Percentiles rank a stretch among this genome's conserved stretches.
Evolutionary conservation across 2,888 invertebrate species (phyloP).

Genomic region (Steromphala cineraria): DNA sequence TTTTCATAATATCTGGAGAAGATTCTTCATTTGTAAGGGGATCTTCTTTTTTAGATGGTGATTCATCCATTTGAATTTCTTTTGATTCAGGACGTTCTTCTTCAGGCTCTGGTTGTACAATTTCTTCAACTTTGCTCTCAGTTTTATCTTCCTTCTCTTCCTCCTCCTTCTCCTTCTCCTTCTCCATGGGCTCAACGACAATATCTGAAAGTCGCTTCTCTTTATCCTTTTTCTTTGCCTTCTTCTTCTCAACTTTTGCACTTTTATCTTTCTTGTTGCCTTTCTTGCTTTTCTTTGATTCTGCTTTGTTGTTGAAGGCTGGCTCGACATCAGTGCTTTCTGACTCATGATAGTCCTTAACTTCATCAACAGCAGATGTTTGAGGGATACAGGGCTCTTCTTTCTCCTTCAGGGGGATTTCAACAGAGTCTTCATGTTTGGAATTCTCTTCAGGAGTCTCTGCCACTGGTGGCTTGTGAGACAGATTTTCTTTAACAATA

Average conservation of each 20-base stretch:
- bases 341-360: neutral
- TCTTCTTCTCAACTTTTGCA: constrained; percentile 1
- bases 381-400: neutral
- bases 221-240: constrained; percentile 30
- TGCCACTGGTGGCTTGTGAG: neutral
- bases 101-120: neutral
- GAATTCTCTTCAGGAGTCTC: neutral
- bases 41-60: neutral
- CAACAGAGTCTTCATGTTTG: neutral
- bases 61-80: neutral
- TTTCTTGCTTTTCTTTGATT: constrained; percentile 32
- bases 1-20: constrained; percentile 3
- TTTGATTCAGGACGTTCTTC: neutral
- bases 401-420: neutral
- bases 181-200: neutral
- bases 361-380: neutral
- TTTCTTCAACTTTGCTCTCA: neutral
- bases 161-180: neutral
- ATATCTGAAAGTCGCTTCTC: constrained; percentile 4
- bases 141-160: constrained; percentile 5
- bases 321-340: neutral
- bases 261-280: constrained; percentile 25
- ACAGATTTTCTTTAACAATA: neutral
- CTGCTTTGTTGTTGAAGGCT: neutral
- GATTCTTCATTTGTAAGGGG: neutral